Evolutionary conservation across 2,113 vertebrate species (phyloP).

Genomic region (Proterorhinus semilunaris): DNA sequence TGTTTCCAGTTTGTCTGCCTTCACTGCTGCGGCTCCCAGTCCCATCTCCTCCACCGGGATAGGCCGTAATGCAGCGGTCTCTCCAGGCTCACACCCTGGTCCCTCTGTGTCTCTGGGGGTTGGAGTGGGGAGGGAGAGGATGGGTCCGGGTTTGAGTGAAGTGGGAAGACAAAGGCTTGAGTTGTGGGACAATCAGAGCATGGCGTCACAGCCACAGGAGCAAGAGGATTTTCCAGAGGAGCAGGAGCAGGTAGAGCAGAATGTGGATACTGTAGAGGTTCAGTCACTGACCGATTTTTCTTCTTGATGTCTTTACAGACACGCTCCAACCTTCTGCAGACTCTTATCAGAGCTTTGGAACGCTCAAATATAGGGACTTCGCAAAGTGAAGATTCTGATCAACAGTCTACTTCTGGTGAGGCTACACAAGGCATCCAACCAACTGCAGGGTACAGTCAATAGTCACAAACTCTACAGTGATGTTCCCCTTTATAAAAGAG

Average conservation of each 20-base stretch:
- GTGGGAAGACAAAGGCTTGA: not conserved
- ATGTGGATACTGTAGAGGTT: too few species aligned
- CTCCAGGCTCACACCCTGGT: not conserved
- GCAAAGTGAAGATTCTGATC: conserved; percentile 14
- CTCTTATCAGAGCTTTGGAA: conserved; percentile 62
- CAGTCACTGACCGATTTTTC: too few species aligned
- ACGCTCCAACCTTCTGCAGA: conserved; percentile 58
- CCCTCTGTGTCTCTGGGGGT: not conserved
- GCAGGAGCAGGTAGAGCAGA: conserved; percentile 40
- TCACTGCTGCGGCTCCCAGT: not conserved
- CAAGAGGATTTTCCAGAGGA: conserved; percentile 23
- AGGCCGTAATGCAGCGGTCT: conserved; percentile 54
- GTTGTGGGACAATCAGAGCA: conserved; percentile 24
- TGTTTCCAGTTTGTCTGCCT: too few species aligned
- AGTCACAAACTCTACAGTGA: too few species aligned
- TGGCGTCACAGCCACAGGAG: conserved; percentile 65
- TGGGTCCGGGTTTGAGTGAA: not conserved
- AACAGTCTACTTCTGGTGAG: not conserved
- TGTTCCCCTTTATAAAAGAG: too few species aligned
- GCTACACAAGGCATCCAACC: not conserved
- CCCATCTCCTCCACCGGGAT: not conserved
- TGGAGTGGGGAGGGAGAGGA: not conserved
- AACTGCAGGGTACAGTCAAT: too few species aligned
- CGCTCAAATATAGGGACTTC: conserved; percentile 44
- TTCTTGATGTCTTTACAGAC: conserved; percentile 25